Percentiles rank a stretch among this genome's conserved stretches.
These are phyloP conservation scores for Limnodromus scolopaceus DNA, from an alignment of 2,797 vertebrate genomes.

Conservation along the genomic window DNA sequence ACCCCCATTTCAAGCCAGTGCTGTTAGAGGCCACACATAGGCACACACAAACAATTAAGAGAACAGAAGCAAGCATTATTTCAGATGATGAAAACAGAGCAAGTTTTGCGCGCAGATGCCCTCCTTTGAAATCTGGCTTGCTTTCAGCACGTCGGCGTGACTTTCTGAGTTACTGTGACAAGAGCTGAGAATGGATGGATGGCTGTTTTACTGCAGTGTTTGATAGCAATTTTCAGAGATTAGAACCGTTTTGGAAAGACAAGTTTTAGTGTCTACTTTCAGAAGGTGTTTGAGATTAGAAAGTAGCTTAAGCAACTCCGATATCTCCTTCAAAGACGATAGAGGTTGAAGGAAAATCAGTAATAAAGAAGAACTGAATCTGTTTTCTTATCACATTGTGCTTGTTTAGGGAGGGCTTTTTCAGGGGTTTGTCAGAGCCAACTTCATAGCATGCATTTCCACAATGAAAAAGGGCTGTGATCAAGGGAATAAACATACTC, in stretches of 20 bases:
- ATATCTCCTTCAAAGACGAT: not conserved
- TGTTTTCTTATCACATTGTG: not conserved
- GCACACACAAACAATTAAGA: not conserved
- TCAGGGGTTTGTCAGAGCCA: not conserved
- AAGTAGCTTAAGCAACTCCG: not conserved
- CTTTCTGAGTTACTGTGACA: not conserved
- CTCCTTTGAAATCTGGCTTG: not conserved
- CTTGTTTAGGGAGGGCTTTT: not conserved
- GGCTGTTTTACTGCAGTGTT: not conserved
- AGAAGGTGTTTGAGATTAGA: not conserved
- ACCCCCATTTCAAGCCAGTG: not conserved
- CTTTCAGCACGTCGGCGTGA: not conserved
- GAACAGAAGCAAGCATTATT: not conserved
- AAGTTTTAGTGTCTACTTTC: not conserved
- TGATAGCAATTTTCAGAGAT: slow-evolving; percentile 2
- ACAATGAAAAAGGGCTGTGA: not conserved
- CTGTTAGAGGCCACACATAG: not conserved
- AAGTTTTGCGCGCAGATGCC: not conserved
- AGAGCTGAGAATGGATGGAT: not conserved
- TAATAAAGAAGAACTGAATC: not conserved
- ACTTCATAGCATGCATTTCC: not conserved
- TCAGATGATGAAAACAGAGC: not conserved
- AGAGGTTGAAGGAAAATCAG: not conserved
- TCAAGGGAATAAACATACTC: not conserved
- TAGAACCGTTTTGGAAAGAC: not conserved